Evolutionary conservation across 2,797 vertebrate genomes (phyloP), one percentile per base, ranked within the genome.

Genomic region (Onychomys torridus): DNA sequence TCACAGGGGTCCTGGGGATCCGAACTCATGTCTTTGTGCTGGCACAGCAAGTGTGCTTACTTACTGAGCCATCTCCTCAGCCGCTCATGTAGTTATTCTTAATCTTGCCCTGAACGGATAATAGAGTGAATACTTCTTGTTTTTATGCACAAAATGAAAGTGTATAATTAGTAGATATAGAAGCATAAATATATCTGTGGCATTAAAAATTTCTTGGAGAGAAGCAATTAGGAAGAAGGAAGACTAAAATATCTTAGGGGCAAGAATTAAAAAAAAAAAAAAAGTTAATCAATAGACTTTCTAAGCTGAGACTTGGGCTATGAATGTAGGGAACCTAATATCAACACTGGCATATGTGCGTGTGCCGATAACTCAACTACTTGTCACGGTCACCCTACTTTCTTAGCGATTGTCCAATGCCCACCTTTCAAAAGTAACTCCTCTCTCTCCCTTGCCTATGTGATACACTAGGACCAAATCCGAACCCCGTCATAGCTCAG

Each of bases 191-290:
- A 89, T 78, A 88, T 34, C 23, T 84, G 25, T 52, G 55, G 19
- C 76, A 94, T 89, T 95, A 89, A 96, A 77, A 91, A 63, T 76
- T 88, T 90, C 84, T 77, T 40, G 29, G 55, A 69, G 23, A 32
- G n/a, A 34, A 11, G 14, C 0, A 13, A 89, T 37, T 79, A 85
- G 67, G 37, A 89, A 83, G 91, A 96, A 52, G 43, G 4, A 92
- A 37, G 5, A 52, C 55, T 67, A 69, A 82, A 92, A 85, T 83
- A 85, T 17, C n/a, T 92, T 67, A 71, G 32, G 40, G 40, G 1
- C 21, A 78, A 89, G 13, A 23, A 77, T 78, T 34, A n/a, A n/a
- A n/a, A n/a, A 4, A 87, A 57, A 67, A 55, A 7, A 13, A 71
- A 4, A 19, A 57, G 7, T 57, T 84, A 34, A 84, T 32, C 81